These are phyloP conservation scores for Nephotettix cincticeps DNA, from an alignment of 1,140 invertebrate genomes.

Conservation along the genomic window DNA sequence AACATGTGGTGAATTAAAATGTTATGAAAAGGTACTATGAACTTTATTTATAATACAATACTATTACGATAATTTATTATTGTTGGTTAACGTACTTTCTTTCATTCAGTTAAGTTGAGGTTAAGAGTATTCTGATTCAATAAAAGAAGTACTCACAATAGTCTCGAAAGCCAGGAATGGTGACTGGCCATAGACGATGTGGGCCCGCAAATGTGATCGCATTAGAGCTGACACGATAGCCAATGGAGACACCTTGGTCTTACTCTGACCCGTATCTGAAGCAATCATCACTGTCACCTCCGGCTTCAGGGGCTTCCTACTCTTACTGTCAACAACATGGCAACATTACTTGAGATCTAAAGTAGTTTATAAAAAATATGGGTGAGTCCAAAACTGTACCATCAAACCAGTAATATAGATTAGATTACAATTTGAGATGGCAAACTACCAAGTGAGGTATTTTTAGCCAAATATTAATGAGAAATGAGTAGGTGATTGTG, in stretches of 20 bases:
- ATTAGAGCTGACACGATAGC: conserved; percentile 53
- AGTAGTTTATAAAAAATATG: no score
- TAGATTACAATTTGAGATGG: no score
- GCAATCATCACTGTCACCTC: conserved; percentile 67
- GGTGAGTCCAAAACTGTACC: no score
- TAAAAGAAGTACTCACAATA: conserved; percentile 45
- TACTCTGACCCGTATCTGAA: conserved; percentile 55
- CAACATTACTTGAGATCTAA: no score
- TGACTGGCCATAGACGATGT: conserved; percentile 58
- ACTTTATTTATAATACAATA: neutral
- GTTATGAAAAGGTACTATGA: neutral
- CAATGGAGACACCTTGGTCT: conserved; percentile 47
- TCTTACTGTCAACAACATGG: conserved; percentile 53
- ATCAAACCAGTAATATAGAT: no score
- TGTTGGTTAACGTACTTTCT: neutral
- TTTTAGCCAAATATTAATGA: no score
- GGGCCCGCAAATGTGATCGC: conserved; percentile 50
- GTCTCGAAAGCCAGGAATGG: conserved; percentile 62
- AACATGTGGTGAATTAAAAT: neutral
- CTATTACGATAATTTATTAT: neutral
- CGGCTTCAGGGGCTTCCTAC: conserved; percentile 70
- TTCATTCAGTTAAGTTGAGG: neutral
- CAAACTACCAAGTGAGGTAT: no score
- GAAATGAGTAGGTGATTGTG: no score
- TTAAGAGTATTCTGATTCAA: neutral